Conservation (phyloP, 1,140 invertebrate genomes). For the Meloidogyne floridensis region DNA sequence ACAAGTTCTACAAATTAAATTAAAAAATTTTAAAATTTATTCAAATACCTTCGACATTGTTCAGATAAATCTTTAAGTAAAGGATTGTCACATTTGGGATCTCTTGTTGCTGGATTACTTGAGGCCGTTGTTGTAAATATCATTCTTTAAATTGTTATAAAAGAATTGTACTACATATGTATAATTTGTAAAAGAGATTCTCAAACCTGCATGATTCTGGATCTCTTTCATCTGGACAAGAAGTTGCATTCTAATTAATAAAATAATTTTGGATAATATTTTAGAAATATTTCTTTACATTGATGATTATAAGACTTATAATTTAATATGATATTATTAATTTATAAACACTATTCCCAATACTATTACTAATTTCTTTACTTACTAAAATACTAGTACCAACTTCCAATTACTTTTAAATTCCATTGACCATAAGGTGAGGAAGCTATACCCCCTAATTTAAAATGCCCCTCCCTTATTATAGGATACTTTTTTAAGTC, state of each 20-base stretch:
- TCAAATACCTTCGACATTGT: conserved; percentile 44
- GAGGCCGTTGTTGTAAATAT: conserved; percentile 36
- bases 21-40: neutral
- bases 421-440: no score
- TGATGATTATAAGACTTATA: no score
- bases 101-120: conserved; percentile 42
- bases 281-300: no score
- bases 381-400: no score
- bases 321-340: no score
- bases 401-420: no score
- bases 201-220: conserved; percentile 42
- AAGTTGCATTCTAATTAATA: conserved; percentile 40
- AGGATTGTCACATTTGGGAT: conserved; percentile 55
- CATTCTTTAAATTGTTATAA: conserved; percentile 22
- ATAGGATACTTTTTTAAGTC: no score
- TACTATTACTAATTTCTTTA: no score
- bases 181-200: neutral
- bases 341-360: no score
- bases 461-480: no score
- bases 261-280: neutral
- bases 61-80: conserved; percentile 54
- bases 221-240: conserved; percentile 48
- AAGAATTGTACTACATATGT: no score
- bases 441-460: no score
- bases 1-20: conserved; percentile 39